These are phyloP conservation scores for Agrochola lota DNA, from an alignment of 2,888 invertebrate species.

Conservation along the genomic window DNA sequence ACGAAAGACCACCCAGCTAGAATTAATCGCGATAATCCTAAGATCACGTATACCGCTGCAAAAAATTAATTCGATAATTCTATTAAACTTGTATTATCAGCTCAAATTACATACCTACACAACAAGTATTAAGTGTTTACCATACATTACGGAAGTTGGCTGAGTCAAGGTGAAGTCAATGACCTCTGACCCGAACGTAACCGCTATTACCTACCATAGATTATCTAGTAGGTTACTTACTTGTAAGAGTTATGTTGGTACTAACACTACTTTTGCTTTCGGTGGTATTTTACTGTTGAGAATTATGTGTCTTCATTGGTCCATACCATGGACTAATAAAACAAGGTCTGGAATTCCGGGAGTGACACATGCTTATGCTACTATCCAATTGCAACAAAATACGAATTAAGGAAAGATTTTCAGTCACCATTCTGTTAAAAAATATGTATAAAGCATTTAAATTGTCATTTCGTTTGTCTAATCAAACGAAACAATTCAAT, in stretches of 20 bases:
- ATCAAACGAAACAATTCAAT: too few species aligned
- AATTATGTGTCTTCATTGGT: too few species aligned
- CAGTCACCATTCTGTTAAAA: too few species aligned
- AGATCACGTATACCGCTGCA: not conserved
- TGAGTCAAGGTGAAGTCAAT: conserved; percentile 74
- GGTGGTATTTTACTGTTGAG: conserved; percentile 7
- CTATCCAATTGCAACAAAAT: too few species aligned
- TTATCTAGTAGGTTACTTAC: conserved; percentile 26
- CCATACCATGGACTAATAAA: too few species aligned
- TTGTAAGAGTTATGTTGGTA: not conserved
- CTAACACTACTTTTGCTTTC: conserved; percentile 50
- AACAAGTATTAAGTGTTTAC: conserved; percentile 19
- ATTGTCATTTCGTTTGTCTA: too few species aligned
- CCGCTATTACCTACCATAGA: conserved; percentile 22
- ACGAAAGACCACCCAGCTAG: conserved; percentile 19
- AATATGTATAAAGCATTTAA: too few species aligned
- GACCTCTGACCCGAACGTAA: conserved; percentile 70
- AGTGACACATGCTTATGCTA: too few species aligned
- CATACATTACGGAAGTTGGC: conserved; percentile 67
- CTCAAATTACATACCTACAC: conserved; percentile 7
- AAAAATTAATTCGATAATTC: conserved; percentile 25
- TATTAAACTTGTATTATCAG: conserved; percentile 31
- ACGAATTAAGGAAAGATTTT: too few species aligned
- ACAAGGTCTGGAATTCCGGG: too few species aligned
- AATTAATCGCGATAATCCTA: not conserved